Evolutionary conservation across 2,888 invertebrate species (phyloP).

Genomic region (Cinara cedri): DNA sequence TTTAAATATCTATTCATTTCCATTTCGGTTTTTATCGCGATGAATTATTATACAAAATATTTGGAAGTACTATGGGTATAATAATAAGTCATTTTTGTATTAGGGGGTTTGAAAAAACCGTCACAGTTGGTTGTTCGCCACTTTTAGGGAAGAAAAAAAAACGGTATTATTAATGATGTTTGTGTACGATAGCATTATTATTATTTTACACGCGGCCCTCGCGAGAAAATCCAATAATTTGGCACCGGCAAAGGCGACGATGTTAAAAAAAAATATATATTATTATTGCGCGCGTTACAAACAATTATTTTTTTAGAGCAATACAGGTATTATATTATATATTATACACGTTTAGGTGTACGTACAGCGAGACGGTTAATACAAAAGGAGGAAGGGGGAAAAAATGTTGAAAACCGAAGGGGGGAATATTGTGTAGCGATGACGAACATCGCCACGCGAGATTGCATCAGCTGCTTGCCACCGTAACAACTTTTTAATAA

Average conservation of each 20-base stretch:
- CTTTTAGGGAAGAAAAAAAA: conserved; percentile 32
- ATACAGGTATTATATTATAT: no score
- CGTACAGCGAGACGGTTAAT: not conserved
- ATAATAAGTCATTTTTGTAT: conserved; percentile 15
- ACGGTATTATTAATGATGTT: conserved; percentile 31
- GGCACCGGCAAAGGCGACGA: conserved; percentile 36
- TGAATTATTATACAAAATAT: no score
- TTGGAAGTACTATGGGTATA: no score
- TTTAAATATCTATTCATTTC: conserved; percentile 39
- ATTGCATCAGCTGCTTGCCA: no score
- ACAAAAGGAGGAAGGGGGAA: not conserved
- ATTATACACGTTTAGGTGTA: not conserved
- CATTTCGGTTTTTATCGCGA: conserved; percentile 49
- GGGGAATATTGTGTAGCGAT: no score
- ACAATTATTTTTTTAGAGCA: conserved; percentile 6
- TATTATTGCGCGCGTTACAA: not conserved
- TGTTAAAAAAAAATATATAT: not conserved
- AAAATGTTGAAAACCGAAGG: not conserved
- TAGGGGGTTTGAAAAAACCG: conserved; percentile 38
- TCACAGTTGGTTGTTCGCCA: conserved; percentile 35
- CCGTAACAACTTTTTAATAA: no score
- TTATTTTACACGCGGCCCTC: conserved; percentile 24
- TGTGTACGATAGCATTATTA: not conserved
- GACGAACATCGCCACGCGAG: no score
- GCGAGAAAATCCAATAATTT: conserved; percentile 37